phyloP scores from a whole-genome alignment of 2,113 vertebrate species.

The Oncorhynchus tshawytscha region DNA sequence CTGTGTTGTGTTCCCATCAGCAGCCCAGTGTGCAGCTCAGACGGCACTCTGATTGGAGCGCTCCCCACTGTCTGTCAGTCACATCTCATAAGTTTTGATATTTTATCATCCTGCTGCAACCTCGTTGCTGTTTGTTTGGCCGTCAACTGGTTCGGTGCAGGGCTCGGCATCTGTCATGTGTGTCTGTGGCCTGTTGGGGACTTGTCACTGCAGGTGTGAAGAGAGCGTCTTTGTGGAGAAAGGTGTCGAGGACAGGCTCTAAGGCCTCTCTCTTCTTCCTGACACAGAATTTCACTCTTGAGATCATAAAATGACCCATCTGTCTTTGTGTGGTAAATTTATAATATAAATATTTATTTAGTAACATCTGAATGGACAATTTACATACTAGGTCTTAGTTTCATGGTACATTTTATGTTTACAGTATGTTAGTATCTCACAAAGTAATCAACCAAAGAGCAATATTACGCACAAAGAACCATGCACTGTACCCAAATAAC shows the following conservation, averaged over 20 bases:
- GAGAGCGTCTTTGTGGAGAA: not conserved
- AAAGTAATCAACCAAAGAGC: constrained; percentile 43
- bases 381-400: constrained; percentile 72
- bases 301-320: not conserved
- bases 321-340: not conserved
- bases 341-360: constrained; percentile 66
- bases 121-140: too few species aligned
- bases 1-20: too few species aligned
- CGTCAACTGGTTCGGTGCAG: too few species aligned
- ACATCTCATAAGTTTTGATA: too few species aligned
- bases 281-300: not conserved
- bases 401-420: constrained; percentile 74
- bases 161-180: too few species aligned
- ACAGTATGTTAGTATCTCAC: constrained; percentile 68
- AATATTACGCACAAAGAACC: constrained; percentile 56
- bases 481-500: constrained; percentile 74
- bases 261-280: not conserved
- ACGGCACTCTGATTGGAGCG: too few species aligned
- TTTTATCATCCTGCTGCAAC: too few species aligned
- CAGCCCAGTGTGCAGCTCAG: too few species aligned
- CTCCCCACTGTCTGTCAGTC: too few species aligned
- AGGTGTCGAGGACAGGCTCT: not conserved
- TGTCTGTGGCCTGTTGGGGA: not conserved
- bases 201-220: not conserved
- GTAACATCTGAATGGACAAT: constrained; percentile 62